phyloP scores from a whole-genome alignment of 2,888 invertebrate species.

The Standfussiana lucernea region DNA sequence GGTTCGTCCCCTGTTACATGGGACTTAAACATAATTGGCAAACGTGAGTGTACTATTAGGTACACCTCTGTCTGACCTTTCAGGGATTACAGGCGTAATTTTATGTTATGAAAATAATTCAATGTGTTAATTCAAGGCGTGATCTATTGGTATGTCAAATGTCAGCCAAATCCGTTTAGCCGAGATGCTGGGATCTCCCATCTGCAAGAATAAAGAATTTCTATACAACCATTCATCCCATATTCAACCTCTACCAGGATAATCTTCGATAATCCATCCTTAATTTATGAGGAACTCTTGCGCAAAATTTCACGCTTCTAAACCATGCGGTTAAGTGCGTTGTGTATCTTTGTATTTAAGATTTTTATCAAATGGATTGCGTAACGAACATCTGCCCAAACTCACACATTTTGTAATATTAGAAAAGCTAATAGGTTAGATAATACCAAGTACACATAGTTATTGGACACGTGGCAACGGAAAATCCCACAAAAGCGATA shows the following conservation, averaged over 20 bases:
- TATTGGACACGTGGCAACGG: constrained; percentile 35
- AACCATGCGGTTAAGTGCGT: background rate
- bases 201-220: background rate
- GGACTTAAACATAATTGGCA: background rate
- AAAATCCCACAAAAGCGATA: constrained; percentile 48
- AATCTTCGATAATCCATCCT: background rate
- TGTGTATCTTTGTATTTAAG: background rate
- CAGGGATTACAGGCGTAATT: background rate
- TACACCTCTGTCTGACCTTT: background rate
- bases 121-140: background rate
- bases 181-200: background rate
- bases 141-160: background rate
- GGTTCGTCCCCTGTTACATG: background rate
- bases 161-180: background rate
- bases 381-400: background rate
- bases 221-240: background rate
- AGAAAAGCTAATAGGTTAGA: background rate
- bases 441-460: constrained; percentile 7
- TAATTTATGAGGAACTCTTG: background rate
- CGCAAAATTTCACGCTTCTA: background rate
- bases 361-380: constrained; percentile 3
- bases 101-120: background rate
- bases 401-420: background rate
- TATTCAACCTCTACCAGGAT: background rate
- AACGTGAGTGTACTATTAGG: background rate